Percentiles rank a stretch among this genome's conserved stretches.
Conservation (phyloP, 1,140 invertebrate genomes). For the Zaprionus camerounensis region DNA sequence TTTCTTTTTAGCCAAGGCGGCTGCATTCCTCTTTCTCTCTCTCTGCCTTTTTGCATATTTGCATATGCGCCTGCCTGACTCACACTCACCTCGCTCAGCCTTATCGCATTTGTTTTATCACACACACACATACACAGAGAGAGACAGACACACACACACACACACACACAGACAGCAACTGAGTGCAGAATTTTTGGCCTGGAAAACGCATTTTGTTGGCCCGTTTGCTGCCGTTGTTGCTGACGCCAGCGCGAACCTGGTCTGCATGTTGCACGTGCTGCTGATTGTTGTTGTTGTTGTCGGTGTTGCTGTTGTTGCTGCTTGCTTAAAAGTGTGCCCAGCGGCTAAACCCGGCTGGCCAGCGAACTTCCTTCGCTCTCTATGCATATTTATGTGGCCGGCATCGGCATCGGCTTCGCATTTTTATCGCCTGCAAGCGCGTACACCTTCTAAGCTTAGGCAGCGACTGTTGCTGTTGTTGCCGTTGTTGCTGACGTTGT, state of each 20-base stretch:
- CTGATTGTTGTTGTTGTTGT: constrained; percentile 47
- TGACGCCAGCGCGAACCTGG: constrained; percentile 61
- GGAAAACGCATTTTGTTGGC: constrained; percentile 74
- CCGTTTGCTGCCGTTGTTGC: constrained; percentile 14
- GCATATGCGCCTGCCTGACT: constrained; percentile 73
- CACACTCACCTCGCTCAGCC: constrained; percentile 67
- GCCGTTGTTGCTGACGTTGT: constrained; percentile 41
- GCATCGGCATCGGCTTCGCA: constrained; percentile 20
- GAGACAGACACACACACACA: constrained; percentile 39
- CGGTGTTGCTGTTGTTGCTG: constrained; percentile 31
- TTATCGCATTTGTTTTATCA: constrained; percentile 83
- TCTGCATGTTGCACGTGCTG: constrained; percentile 67
- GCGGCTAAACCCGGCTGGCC: constrained; percentile 68
- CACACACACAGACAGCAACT: constrained; percentile 21
- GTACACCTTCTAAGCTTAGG: constrained; percentile 54
- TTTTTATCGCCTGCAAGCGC: constrained; percentile 56
- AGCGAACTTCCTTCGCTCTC: constrained; percentile 68
- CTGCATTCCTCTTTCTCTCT: constrained; percentile 74
- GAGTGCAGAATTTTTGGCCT: constrained; percentile 29
- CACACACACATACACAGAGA: constrained; percentile 47
- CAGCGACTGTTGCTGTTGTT: constrained; percentile 1
- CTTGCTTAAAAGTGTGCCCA: constrained; percentile 70
- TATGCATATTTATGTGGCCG: constrained; percentile 77
- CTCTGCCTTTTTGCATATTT: constrained; percentile 69
- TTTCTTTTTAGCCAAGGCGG: constrained; percentile 80